phyloP scores from a whole-genome alignment of 2,888 invertebrate species.

The Euzophera pinguis region DNA sequence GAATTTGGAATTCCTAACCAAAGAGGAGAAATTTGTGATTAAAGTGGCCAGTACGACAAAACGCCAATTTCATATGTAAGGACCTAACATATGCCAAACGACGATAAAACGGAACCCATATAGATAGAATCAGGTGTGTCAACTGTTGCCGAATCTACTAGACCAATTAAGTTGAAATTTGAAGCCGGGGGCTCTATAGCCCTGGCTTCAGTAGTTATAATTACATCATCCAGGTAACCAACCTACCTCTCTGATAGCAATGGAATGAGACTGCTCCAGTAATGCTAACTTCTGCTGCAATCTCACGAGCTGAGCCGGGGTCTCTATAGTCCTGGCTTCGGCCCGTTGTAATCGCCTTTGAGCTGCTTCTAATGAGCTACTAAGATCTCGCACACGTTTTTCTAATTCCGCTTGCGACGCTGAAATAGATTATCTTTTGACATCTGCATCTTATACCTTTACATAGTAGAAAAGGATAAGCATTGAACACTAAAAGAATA shows the following conservation, averaged over 20 bases:
- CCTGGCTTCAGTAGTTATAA: neutral
- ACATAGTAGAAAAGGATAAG: too few relatives aligned
- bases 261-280: constrained; percentile 85
- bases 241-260: constrained; percentile 82
- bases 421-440: constrained; percentile 22
- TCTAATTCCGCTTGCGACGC: constrained; percentile 65
- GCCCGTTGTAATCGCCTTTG: constrained; percentile 82
- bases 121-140: too few relatives aligned
- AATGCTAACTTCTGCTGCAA: constrained; percentile 86
- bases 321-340: constrained; percentile 80
- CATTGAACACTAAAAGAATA: too few relatives aligned
- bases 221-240: constrained; percentile 3
- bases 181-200: too few relatives aligned
- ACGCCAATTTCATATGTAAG: too few relatives aligned
- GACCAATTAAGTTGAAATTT: too few relatives aligned
- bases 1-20: too few relatives aligned
- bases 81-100: too few relatives aligned
- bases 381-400: constrained; percentile 76
- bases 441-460: neutral
- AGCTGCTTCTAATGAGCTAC: constrained; percentile 82
- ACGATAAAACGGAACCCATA: too few relatives aligned
- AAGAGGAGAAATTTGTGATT: too few relatives aligned
- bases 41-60: too few relatives aligned
- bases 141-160: too few relatives aligned
- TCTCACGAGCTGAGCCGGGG: constrained; percentile 82